phyloP scores from a whole-genome alignment of 2,888 invertebrate species.

The Oxyscelio sp. region DNA sequence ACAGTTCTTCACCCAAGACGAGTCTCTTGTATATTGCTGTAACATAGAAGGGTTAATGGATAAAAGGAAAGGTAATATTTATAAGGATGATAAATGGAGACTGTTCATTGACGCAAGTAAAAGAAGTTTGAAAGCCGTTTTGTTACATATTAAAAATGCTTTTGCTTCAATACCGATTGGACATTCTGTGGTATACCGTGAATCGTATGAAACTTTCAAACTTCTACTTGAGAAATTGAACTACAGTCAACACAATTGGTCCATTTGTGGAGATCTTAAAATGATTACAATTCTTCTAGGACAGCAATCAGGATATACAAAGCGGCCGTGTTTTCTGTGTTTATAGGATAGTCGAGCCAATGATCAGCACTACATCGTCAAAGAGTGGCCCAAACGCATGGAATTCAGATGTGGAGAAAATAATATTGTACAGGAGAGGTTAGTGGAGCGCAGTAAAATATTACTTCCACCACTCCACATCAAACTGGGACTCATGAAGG shows the following conservation, averaged over 20 bases:
- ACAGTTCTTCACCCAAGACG: not conserved
- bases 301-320: constrained; percentile 61
- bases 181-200: not conserved
- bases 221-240: not conserved
- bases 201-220: not conserved
- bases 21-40: not conserved
- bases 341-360: no score
- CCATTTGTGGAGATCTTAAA: constrained; percentile 59
- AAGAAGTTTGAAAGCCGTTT: not conserved
- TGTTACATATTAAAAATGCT: not conserved
- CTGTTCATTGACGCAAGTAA: constrained; percentile 18
- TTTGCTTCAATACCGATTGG: constrained; percentile 1
- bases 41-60: not conserved
- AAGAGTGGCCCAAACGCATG: not conserved
- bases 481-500: no score
- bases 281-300: constrained; percentile 59
- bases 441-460: constrained; percentile 32
- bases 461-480: constrained; percentile 50
- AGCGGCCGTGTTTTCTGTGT: constrained; percentile 70
- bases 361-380: not conserved
- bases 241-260: constrained; percentile 36
- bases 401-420: constrained; percentile 9
- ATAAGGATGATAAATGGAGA: constrained; percentile 5
- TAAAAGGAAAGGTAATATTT: no score
- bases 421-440: constrained; percentile 27